phyloP scores from a whole-genome alignment of 2,113 vertebrate genomes.

The Thinocorus orbignyianus region DNA sequence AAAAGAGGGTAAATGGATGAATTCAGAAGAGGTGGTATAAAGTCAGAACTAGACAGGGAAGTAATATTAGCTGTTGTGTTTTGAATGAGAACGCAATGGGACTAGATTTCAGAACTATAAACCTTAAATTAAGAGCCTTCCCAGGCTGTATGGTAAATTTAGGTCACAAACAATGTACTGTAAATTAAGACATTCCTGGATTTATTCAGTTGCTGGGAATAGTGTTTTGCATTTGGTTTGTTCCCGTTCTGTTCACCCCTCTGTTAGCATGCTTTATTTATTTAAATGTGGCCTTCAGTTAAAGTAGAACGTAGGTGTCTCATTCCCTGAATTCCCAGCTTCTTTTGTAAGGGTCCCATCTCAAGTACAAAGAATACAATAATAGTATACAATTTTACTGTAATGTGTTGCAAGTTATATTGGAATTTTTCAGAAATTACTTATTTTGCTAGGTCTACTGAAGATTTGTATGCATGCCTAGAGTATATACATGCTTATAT shows the following conservation, averaged over 20 bases:
- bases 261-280: not conserved
- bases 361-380: not conserved
- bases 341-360: not conserved
- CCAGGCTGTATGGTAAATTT: not conserved
- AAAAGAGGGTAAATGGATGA: not conserved
- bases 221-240: not conserved
- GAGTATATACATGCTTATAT: rapidly evolving
- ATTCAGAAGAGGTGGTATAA: not conserved
- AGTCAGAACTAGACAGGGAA: not conserved
- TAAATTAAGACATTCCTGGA: not conserved
- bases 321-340: not conserved
- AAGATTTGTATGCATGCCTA: not conserved
- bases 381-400: not conserved
- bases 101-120: not conserved
- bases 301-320: not conserved
- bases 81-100: not conserved
- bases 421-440: not conserved
- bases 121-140: not conserved
- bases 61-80: not conserved
- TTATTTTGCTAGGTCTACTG: not conserved
- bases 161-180: not conserved
- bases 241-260: not conserved
- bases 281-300: not conserved
- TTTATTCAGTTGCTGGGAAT: not conserved
- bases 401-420: not conserved